Evolutionary conservation across 2,113 vertebrate species (phyloP).

Genomic region (Pachycephala philippinensis): DNA sequence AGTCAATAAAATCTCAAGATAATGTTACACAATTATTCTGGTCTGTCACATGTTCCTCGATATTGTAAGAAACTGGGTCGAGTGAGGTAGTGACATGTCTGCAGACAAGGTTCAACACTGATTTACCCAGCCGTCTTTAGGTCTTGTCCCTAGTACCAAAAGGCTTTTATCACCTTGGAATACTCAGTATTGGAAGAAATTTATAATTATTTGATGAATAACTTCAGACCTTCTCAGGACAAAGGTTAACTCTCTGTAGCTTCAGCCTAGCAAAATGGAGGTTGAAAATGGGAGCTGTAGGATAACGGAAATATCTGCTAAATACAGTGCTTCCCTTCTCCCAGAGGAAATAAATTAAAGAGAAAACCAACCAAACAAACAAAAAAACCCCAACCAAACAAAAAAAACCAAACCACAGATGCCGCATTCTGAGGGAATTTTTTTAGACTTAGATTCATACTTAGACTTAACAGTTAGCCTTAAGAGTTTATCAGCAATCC

Average conservation of each 20-base stretch:
- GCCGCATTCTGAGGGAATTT: not conserved
- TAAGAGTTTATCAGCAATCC: not conserved
- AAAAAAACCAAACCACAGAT: not conserved
- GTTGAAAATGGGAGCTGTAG: not conserved
- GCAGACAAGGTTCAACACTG: not conserved
- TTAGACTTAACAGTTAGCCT: not conserved
- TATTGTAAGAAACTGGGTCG: not conserved
- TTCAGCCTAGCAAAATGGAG: not conserved
- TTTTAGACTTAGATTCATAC: not conserved
- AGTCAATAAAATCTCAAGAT: not conserved
- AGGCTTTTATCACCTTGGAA: not conserved
- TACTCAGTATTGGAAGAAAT: not conserved
- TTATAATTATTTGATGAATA: not conserved
- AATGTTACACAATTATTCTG: not conserved
- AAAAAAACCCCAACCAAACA: not conserved
- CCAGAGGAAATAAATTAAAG: not conserved
- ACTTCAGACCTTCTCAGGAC: not conserved
- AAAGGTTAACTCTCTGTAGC: not conserved
- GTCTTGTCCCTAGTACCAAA: not conserved
- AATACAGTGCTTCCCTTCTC: not conserved
- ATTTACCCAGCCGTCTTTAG: not conserved
- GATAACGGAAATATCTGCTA: not conserved
- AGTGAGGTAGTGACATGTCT: fast-evolving
- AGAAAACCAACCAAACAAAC: not conserved
- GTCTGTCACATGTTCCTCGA: not conserved